Evolutionary conservation across 1,140 invertebrate species (phyloP).

Genomic region (Palaemon carinicauda): DNA sequence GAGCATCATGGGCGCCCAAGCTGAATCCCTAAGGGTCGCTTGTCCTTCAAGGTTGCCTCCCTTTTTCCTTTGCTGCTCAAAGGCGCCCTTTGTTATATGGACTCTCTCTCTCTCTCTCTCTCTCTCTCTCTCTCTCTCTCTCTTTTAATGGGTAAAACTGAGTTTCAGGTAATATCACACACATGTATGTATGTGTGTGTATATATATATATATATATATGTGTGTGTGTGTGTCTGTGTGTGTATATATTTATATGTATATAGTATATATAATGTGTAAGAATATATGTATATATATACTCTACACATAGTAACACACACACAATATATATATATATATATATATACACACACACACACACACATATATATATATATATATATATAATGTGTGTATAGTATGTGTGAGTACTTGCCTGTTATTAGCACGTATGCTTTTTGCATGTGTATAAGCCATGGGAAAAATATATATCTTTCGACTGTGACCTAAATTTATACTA

Average conservation of each 20-base stretch:
- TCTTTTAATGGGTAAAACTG: too few species aligned
- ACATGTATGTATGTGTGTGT: too few species aligned
- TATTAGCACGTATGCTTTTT: too few species aligned
- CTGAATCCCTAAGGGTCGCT: background rate
- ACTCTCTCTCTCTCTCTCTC: background rate
- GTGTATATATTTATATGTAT: background rate
- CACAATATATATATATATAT: constrained; percentile 3
- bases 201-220: too few species aligned
- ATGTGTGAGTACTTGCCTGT: too few species aligned
- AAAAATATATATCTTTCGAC: too few species aligned
- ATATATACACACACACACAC: background rate
- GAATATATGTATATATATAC: background rate
- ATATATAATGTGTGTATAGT: too few species aligned
- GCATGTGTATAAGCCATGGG: too few species aligned
- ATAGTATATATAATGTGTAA: background rate
- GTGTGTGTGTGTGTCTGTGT: background rate
- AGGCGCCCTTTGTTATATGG: background rate
- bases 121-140: background rate
- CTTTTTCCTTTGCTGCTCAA: background rate
- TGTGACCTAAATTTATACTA: too few species aligned
- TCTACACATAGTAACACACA: background rate
- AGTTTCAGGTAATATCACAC: too few species aligned
- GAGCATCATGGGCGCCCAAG: background rate
- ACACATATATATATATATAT: constrained; percentile 8
- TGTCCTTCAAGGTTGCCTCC: background rate